Base-by-base conservation (phyloP, 2,113 vertebrate genomes). In the Xenus cinereus region DNA sequence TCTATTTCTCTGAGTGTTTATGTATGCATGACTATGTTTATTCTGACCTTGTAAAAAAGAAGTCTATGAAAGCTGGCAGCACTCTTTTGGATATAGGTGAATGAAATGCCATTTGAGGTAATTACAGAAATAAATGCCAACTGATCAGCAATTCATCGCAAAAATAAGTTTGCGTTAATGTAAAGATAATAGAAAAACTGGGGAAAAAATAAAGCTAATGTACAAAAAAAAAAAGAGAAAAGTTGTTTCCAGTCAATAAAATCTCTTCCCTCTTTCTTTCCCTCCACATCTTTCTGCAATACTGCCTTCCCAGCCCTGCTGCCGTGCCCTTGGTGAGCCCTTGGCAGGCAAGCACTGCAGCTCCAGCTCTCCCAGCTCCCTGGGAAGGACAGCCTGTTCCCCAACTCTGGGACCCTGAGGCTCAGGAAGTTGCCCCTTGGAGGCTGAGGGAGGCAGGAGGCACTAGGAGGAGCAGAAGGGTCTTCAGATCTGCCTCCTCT, bases 351-450 rank as follows among this genome's bases (percentile, higher is more conserved):
- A 41, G 21, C 12, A 6, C 20, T 2, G 18, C 41, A n/a, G 32
- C n/a, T 1, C 2, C 68, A 6, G 37, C 37, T 26, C 51, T 17
- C 9, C 14, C 43, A 10, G 23, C 22, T 53, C 72, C 0, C 23
- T 21, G 45, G 4, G 5, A 32, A 35, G 59, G 53, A 15, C 27
- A 12, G 23, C 27, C 13, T 4, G 7, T 19, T 35, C 27, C 28
- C 12, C 18, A 14, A 9, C 14, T 14, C 6, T 0, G 1, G 28
- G 7, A 11, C 59, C 6, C 1, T 6, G 45, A 8, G 27, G 18
- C 16, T n/a, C 46, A 68, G 62, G 19, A 24, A 50, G 21, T 10
- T 32, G 4, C 16, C 32, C n/a, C 30, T 43, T 5, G 11, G 12
- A 20, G 72, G 35, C 37, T 67, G 68, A 67, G 48, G 46, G 54